Evolutionary conservation across 1,140 invertebrate species (phyloP), one percentile per base, ranked within the genome.

Genomic region (Ostrea edulis): DNA sequence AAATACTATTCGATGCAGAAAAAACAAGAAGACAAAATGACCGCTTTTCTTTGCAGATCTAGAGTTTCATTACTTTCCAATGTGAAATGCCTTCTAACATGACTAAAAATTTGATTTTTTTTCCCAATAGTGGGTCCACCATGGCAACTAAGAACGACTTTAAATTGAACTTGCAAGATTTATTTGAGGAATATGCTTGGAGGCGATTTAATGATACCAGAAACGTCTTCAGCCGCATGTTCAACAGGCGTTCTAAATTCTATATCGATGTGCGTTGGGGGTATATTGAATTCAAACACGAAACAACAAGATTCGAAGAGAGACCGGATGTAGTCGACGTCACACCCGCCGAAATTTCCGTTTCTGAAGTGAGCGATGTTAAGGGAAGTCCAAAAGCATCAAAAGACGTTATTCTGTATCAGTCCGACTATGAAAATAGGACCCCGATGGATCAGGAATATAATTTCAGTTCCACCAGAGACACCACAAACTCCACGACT

Each of bases 201-300:
- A 85, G 62, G 53, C 77, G 77, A 52, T 88, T 81, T 52, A 54
- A 44, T 2, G 77, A 52, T 1, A 51, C 11, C 52, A 62, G 77
- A 52, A 51, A 20, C 53, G 58, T 77, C 25, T 0, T 77, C 11
- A 51, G 65, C 29, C 52, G 84, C 0, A 65, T 85, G 7, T 88
- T 88, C 25, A 81, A 4, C 83, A 88, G 87, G 25, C 84, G 85
- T 81, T 55, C 52, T 4, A 88, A 89, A 51, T 89, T 82, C 29
- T 89, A 89, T 35, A 54, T 86, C 14, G 88, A 89, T 25, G 85
- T 89, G 22, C 71, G 82, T 35, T 89, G 88, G 88, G 82, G 88
- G 2, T 86, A 86, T 44, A n/a, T 84, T 12, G 85, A 86, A 25
- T 89, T 89, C 51, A 86, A 65, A 7, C 88, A 89, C 81, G 77